Percentiles rank a stretch among this genome's conserved stretches.
These are phyloP conservation scores for Meteorus colon DNA, from an alignment of 2,888 invertebrate species.

Conservation along the genomic window DNA sequence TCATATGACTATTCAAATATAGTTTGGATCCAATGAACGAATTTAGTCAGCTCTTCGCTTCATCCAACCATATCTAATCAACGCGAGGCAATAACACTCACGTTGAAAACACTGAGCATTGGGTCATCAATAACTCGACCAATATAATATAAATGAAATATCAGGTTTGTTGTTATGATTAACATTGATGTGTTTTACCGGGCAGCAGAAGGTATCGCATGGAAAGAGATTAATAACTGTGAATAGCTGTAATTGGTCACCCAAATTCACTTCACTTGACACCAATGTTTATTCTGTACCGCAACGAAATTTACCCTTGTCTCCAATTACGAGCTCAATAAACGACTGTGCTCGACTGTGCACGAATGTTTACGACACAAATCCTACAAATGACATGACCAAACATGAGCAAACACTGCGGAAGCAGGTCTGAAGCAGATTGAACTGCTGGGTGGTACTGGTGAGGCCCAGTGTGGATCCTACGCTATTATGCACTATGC, in stretches of 20 bases:
- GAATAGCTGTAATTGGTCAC: too few relatives aligned
- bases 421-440: too few relatives aligned
- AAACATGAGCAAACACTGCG: too few relatives aligned
- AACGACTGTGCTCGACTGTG: not conserved
- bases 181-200: not conserved
- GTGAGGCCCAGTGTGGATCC: too few relatives aligned
- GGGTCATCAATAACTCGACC: conserved; percentile 4
- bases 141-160: conserved; percentile 1
- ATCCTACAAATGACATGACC: too few relatives aligned
- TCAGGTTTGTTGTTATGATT: not conserved
- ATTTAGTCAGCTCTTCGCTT: not conserved
- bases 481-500: too few relatives aligned
- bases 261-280: not conserved
- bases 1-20: not conserved
- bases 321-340: not conserved
- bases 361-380: too few relatives aligned
- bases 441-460: too few relatives aligned
- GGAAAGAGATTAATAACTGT: too few relatives aligned
- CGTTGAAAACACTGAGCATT: conserved; percentile 9
- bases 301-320: not conserved
- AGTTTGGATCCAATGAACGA: not conserved
- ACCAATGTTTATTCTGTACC: not conserved
- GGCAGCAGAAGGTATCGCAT: not conserved
- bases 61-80: conserved; percentile 29
- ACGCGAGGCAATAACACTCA: conserved; percentile 19